Percentiles rank a stretch among this genome's conserved stretches.
These are phyloP conservation scores for Holothuria glaberrima DNA, from an alignment of 35 echinoderm and acorn worm genomes.

Conservation along the genomic window DNA sequence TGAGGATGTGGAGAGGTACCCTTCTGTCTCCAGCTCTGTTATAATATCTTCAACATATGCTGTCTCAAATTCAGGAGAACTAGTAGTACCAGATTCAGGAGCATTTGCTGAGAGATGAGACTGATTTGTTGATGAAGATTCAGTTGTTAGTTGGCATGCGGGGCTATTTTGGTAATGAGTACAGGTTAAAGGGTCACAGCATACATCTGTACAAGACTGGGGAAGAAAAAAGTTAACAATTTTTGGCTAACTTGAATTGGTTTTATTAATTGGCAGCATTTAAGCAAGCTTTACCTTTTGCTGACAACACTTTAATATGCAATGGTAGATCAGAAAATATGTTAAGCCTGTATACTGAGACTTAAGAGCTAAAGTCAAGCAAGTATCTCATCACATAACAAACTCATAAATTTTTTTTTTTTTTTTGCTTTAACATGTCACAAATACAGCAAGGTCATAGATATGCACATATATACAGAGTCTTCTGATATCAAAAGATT, in stretches of 20 bases:
- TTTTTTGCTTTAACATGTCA: no score
- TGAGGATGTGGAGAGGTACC: background rate
- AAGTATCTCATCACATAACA: no score
- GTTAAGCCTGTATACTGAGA: no score
- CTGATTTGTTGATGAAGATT: background rate
- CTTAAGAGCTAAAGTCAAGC: no score
- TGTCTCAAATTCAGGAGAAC: background rate
- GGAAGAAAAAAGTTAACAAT: background rate
- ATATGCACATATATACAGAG: no score
- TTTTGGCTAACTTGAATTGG: no score
- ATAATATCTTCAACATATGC: constrained; percentile 35
- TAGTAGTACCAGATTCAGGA: background rate
- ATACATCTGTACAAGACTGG: background rate
- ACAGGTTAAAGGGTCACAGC: constrained; percentile 7
- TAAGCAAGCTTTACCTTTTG: background rate
- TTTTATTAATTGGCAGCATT: background rate
- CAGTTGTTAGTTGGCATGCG: constrained; percentile 10
- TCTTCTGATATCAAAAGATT: no score
- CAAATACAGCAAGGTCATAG: no score
- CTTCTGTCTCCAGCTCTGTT: constrained; percentile 24
- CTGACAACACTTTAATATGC: no score
- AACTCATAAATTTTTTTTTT: no score
- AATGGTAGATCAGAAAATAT: no score
- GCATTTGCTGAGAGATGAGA: no score
- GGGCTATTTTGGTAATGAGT: background rate